Base-by-base conservation (phyloP, 2,888 invertebrate genomes). In the Agrotis exclamationis region DNA sequence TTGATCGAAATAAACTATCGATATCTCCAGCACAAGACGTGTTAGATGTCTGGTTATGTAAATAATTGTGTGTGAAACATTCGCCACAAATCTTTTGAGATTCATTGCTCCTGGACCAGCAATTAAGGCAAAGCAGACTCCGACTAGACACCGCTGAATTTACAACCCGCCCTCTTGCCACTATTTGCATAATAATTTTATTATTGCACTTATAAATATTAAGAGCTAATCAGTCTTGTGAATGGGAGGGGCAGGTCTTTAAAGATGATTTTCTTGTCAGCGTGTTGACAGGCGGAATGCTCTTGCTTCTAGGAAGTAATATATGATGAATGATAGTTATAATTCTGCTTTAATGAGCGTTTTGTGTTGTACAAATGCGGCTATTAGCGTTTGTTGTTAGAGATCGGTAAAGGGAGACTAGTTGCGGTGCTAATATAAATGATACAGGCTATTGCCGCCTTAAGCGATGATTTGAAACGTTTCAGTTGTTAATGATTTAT, bases 131-230 rank as follows among this genome's bases (percentile, higher is more conserved):
- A 83, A 60, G 64, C 70, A 85, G 87, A 74, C 75, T 68, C 57
- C 44, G 70, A 64, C 74, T 90, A 91, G 92, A 87, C 91, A 85
- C 85, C 88, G 76, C 80, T 84, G 89, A 92, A 94, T 93, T 90
- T 91, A 92, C 92, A 83, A 86, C 89, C 92, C 93, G 91, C 93
- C 92, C 90, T 87, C 89, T 92, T 89, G 90, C 92, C 92, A 93
- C 92, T 93, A 95, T 96, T 96, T 94, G 94, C 96, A 96, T 96
- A 95, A 94, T 95, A 94, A 96, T 96, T 95, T 96, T 96, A 89
- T 94, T 95, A 94, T 94, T 93, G 91, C 94, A 89, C 91, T 94
- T 95, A 95, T 96, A 95, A 95, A 96, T 96, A 95, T 96, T 95
- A 93, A 96, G 92, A 80, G 90, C 88, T 92, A 90, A 91, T 91